Conservation (phyloP, 2,888 invertebrate genomes). For the Ferdinandea cuprea region DNA sequence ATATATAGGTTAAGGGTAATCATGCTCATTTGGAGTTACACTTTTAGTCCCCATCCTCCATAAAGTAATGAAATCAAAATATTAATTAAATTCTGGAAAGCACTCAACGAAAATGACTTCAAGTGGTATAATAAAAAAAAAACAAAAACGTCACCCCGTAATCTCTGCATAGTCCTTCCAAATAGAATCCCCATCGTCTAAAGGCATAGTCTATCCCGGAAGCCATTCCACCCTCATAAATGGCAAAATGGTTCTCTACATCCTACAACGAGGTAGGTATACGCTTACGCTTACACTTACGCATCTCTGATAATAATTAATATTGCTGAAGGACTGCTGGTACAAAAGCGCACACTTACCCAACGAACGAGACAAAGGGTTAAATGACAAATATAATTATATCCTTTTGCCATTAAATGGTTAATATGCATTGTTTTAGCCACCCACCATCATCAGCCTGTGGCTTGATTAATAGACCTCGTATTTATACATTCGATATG, state of each 20-base stretch:
- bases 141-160: constrained; percentile 30
- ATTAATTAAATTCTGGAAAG: constrained; percentile 72
- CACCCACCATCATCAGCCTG: constrained; percentile 12
- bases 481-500: constrained; percentile 59
- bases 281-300: neutral
- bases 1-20: constrained; percentile 32
- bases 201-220: constrained; percentile 23
- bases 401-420: constrained; percentile 67
- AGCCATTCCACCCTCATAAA: constrained; percentile 16
- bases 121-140: constrained; percentile 48
- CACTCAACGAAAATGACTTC: constrained; percentile 59
- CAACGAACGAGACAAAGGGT: constrained; percentile 44
- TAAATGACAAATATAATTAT: constrained; percentile 74
- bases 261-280: neutral
- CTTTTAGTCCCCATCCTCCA: neutral
- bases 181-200: constrained; percentile 25
- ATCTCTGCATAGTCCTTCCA: constrained; percentile 7
- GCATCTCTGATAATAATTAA: constrained; percentile 63
- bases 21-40: constrained; percentile 36
- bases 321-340: constrained; percentile 61
- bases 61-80: constrained; percentile 62
- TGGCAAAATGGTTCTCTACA: constrained; percentile 18
- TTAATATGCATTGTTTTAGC: constrained; percentile 54
- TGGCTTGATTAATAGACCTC: constrained; percentile 59
- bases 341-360: neutral